Percentiles rank a stretch among this genome's conserved stretches.
Evolutionary conservation across 1,140 invertebrate genomes (phyloP).

Genomic region (Aphaenogaster ashmeadi): DNA sequence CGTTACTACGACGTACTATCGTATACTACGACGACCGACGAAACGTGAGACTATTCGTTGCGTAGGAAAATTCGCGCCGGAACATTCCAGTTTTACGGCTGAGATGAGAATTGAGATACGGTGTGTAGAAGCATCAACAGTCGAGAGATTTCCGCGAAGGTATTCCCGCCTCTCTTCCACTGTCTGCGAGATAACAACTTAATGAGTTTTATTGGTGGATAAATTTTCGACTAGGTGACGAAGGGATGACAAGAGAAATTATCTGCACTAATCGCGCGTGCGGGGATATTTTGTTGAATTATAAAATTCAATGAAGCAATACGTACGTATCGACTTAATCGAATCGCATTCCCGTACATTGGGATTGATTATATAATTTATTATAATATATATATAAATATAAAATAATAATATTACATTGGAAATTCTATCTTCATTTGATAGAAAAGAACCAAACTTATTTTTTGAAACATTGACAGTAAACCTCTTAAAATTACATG

Average conservation of each 20-base stretch:
- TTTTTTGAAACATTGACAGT: no score
- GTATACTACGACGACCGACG: background rate
- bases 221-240: slow-evolving; percentile 51
- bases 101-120: slow-evolving; percentile 34
- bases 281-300: background rate
- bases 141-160: slow-evolving; percentile 56
- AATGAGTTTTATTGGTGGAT: slow-evolving; percentile 58
- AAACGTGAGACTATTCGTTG: slow-evolving; percentile 43
- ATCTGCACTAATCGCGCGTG: background rate
- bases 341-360: background rate
- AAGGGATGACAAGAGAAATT: slow-evolving; percentile 44
- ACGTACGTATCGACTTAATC: background rate
- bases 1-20: slow-evolving; percentile 8
- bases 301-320: background rate
- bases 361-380: background rate
- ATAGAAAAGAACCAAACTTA: no score
- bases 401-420: background rate
- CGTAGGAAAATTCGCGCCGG: slow-evolving; percentile 23
- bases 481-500: no score
- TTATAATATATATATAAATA: background rate
- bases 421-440: no score
- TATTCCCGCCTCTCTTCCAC: slow-evolving; percentile 10
- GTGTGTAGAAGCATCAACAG: slow-evolving; percentile 57
- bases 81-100: slow-evolving; percentile 63
- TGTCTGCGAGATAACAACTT: slow-evolving; percentile 54